Percentiles rank a stretch among this genome's conserved stretches.
Evolutionary conservation across 2,113 vertebrate genomes (phyloP).

Genomic region (Dipodomys merriami): DNA sequence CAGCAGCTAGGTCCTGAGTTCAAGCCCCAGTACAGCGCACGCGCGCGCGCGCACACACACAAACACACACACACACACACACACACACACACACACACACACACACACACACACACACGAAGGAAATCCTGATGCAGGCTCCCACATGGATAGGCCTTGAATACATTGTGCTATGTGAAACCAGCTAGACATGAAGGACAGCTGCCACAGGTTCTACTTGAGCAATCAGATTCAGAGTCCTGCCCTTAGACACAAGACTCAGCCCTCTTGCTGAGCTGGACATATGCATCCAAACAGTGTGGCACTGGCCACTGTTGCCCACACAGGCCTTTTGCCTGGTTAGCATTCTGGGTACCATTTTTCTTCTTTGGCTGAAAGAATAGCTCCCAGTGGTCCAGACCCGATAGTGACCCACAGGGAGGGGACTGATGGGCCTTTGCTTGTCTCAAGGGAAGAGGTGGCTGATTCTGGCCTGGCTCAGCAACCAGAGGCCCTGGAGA

Average conservation of each 20-base stretch:
- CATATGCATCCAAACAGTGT: neutral
- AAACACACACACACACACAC: neutral
- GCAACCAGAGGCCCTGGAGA: neutral
- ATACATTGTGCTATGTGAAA: neutral
- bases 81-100: too few species aligned
- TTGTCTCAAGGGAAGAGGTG: neutral
- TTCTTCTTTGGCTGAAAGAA: neutral
- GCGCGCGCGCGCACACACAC: too few species aligned
- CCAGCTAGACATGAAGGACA: neutral
- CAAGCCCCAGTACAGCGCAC: too few species aligned
- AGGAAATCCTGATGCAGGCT: neutral
- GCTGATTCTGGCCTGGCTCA: neutral
- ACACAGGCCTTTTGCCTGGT: neutral
- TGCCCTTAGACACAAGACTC: neutral
- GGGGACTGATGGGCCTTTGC: neutral
- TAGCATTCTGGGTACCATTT: neutral
- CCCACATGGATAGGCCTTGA: neutral
- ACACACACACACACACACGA: neutral
- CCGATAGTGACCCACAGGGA: neutral
- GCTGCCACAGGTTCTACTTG: too few species aligned
- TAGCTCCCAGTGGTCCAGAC: neutral
- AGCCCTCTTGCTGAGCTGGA: neutral
- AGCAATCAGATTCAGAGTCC: neutral
- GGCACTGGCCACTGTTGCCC: neutral
- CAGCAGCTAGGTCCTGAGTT: too few species aligned